These are phyloP conservation scores for Papilio dardanus DNA, from an alignment of 1,140 invertebrate genomes.

Conservation along the genomic window DNA sequence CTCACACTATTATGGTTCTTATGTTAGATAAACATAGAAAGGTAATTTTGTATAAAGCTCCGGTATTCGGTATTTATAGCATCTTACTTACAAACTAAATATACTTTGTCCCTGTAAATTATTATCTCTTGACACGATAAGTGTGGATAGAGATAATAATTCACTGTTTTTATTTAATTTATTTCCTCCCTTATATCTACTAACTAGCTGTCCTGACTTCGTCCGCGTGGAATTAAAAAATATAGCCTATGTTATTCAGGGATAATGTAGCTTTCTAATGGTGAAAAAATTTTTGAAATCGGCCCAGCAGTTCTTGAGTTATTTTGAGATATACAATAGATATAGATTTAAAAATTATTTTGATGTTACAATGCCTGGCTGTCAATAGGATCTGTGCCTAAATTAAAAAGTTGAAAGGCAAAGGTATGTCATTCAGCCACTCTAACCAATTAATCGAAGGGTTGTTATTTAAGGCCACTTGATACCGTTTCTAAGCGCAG, in stretches of 20 bases:
- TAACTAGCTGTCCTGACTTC: too few relatives aligned
- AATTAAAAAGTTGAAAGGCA: constrained; percentile 2
- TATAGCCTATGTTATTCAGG: too few relatives aligned
- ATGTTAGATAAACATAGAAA: constrained; percentile 32
- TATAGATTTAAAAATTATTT: too few relatives aligned
- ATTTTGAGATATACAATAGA: too few relatives aligned
- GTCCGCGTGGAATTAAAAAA: too few relatives aligned
- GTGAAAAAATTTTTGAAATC: too few relatives aligned
- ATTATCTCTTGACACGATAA: neutral
- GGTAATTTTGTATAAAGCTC: constrained; percentile 18
- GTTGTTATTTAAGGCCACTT: constrained; percentile 42
- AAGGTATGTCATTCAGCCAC: constrained; percentile 12
- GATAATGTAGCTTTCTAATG: too few relatives aligned
- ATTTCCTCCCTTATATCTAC: neutral
- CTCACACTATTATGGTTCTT: constrained; percentile 42
- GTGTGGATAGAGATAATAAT: neutral
- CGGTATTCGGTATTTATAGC: constrained; percentile 17
- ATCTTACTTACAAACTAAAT: neutral
- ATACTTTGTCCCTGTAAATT: neutral
- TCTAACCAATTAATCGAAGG: constrained; percentile 30
- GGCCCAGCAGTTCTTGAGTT: too few relatives aligned
- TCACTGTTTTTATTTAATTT: neutral
- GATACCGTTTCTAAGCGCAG: constrained; percentile 59
- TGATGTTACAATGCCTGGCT: neutral
- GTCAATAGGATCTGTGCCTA: neutral